Evolutionary conservation across 2,888 invertebrate genomes (phyloP).

Genomic region (Pollenia angustigena): DNA sequence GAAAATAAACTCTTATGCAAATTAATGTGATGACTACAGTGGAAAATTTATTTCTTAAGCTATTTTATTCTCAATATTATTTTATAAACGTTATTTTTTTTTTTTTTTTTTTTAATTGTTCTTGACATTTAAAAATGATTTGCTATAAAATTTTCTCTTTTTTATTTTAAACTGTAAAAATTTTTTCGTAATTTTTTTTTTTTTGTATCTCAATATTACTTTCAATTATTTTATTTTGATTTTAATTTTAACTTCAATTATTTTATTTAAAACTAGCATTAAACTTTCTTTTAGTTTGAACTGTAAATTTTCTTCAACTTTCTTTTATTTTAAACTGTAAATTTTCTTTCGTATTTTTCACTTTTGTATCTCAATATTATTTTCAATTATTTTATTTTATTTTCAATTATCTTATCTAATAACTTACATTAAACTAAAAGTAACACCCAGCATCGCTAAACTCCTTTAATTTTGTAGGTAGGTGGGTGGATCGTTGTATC

Average conservation of each 20-base stretch:
- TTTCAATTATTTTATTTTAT: too few species aligned
- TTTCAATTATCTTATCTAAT: too few species aligned
- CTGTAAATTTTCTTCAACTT: too few species aligned
- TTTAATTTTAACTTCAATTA: background rate
- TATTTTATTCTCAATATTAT: constrained; percentile 1
- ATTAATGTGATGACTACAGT: background rate
- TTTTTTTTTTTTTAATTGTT: background rate
- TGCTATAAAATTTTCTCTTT: background rate
- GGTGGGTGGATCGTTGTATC: too few species aligned
- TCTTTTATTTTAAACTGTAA: too few species aligned
- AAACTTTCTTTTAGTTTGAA: background rate
- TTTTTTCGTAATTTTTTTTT: background rate
- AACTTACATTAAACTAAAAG: too few species aligned
- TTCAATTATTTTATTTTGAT: background rate
- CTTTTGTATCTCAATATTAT: too few species aligned
- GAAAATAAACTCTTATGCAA: too few species aligned
- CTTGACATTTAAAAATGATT: background rate
- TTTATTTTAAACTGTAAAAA: background rate
- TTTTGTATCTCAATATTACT: background rate
- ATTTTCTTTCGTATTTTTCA: too few species aligned
- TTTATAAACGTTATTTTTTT: background rate
- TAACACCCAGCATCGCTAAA: too few species aligned
- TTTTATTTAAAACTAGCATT: background rate
- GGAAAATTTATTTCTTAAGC: background rate
- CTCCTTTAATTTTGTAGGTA: too few species aligned